These are phyloP conservation scores for Amphilophus citrinellus DNA, from an alignment of 2,113 vertebrate genomes.

Conservation along the genomic window DNA sequence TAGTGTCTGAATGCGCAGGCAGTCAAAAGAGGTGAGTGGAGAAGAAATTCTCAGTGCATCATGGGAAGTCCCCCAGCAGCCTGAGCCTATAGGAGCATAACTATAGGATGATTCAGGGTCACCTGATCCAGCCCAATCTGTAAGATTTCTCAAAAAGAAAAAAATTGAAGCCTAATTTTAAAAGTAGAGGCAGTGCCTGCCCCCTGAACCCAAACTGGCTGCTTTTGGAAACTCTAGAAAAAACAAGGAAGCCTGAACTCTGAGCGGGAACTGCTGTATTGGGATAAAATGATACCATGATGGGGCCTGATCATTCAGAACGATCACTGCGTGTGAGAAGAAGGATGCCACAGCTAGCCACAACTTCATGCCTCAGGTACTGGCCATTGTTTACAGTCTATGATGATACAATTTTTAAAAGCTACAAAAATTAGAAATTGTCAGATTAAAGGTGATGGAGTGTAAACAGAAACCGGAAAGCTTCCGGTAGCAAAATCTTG, in stretches of 20 bases:
- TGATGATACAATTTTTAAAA: background rate
- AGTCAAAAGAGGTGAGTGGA: background rate
- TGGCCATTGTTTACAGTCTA: background rate
- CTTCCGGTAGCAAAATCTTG: background rate
- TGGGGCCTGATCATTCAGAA: background rate
- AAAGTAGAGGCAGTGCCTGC: too few species aligned
- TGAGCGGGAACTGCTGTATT: background rate
- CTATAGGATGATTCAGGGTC: background rate
- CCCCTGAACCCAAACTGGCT: too few species aligned
- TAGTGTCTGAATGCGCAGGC: too few species aligned
- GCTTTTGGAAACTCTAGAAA: too few species aligned
- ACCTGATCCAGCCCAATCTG: background rate
- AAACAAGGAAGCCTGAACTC: too few species aligned
- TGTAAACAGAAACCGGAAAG: background rate
- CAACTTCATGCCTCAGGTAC: background rate
- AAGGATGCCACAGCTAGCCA: background rate
- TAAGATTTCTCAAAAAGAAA: background rate
- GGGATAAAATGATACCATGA: background rate
- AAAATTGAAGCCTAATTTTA: background rate
- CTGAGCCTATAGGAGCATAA: background rate
- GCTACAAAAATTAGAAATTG: background rate
- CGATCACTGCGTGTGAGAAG: background rate
- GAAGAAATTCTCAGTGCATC: background rate
- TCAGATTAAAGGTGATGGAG: background rate
- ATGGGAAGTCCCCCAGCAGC: background rate